Conservation (phyloP, 1,140 invertebrate species). For the Macrobrachium rosenbergii region DNA sequence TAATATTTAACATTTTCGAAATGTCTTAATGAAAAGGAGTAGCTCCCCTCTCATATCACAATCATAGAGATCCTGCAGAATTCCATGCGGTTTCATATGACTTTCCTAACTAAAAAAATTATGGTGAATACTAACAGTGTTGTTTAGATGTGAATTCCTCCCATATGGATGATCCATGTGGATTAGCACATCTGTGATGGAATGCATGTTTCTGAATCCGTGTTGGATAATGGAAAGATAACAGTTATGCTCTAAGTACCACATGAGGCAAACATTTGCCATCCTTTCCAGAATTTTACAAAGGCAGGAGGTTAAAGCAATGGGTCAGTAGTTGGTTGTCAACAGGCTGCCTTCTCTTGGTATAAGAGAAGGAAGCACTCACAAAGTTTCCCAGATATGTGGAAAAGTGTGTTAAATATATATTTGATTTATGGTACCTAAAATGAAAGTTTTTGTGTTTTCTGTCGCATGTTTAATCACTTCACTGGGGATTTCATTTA, state of each 20-base stretch:
- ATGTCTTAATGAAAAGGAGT: too few relatives aligned
- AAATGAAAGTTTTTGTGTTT: not conserved
- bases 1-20: too few relatives aligned
- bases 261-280: too few relatives aligned
- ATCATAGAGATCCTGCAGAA: too few relatives aligned
- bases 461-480: too few relatives aligned
- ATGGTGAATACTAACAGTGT: not conserved
- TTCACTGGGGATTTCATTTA: too few relatives aligned
- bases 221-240: not conserved
- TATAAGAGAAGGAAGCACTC: not conserved
- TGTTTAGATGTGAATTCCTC: not conserved
- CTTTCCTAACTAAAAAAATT: not conserved
- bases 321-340: conserved; percentile 3
- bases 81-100: conserved; percentile 12
- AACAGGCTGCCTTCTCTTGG: not conserved
- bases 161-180: not conserved
- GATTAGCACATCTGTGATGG: not conserved
- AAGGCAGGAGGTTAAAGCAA: not conserved
- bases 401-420: too few relatives aligned
- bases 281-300: not conserved
- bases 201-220: too few relatives aligned
- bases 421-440: too few relatives aligned
- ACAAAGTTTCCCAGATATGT: not conserved
- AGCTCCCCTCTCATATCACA: too few relatives aligned
- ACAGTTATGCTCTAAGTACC: too few relatives aligned